Evolutionary conservation across 2,797 vertebrate species (phyloP), one percentile per base, ranked within the genome.

Genomic region (Holocentrus rufus): DNA sequence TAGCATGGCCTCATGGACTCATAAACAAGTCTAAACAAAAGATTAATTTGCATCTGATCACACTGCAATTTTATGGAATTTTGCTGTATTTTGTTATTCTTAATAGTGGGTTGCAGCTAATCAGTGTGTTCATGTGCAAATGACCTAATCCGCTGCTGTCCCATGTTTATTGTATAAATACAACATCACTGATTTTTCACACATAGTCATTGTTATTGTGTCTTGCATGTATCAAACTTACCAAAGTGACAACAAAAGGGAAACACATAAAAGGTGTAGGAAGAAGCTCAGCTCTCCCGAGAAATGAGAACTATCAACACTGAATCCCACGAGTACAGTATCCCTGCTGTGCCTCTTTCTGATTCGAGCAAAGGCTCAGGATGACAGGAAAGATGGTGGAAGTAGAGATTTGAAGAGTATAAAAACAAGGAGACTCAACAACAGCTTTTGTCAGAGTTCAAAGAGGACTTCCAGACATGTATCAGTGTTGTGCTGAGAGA

Each of bases 311-410:
- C 8, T 49, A 22, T 71, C 44, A 58, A 54, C 57, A 49, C 72
- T 56, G 60, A 67, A 66, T 65, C 67, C 52, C 46, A 17, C 17
- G 39, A 59, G 65, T n/a, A 31, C 36, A 53, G 4, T 65, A 15
- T 52, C 39, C 27, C 34, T 72, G 59, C 68, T 72, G 71, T 72
- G 52, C 25, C 1, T 55, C 65, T 58, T 17, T 70, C 60, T 63
- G 56, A 5, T n/a, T 39, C 13, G 11, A 20, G 14, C 49, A 22
- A 22, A 53, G 49, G 30, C 20, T 60, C 42, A 69, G 54, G 53
- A 54, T 55, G 53, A 76, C 54, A 64, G 20, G 46, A 61, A 65
- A 62, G 31, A 27, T 60, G 55, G 50, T 39, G 31, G 15, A 56
- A 57, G 30, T 31, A 22, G 27, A 56, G 13, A 61, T 34, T 46